A percentile compares a stretch with the other conserved stretches of the same genome.
These are phyloP conservation scores for Drosophila guanche DNA, from an alignment of 1,140 invertebrate species.

Conservation along the genomic window DNA sequence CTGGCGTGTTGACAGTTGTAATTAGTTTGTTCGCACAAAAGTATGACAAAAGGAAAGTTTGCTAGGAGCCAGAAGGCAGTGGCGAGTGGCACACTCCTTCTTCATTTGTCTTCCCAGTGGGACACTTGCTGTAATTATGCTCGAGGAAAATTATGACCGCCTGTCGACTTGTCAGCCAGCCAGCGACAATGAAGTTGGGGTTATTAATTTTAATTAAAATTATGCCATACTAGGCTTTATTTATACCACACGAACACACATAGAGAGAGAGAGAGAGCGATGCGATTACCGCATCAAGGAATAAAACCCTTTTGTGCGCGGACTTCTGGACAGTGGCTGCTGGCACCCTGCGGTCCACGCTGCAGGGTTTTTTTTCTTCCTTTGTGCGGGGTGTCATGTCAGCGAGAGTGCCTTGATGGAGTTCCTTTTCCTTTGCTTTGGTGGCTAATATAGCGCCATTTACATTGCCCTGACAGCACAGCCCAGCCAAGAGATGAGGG, in stretches of 20 bases:
- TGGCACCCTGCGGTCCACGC: not conserved
- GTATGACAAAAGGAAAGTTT: slow-evolving; percentile 78
- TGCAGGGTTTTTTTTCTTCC: not conserved
- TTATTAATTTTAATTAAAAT: slow-evolving; percentile 82
- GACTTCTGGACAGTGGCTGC: not conserved
- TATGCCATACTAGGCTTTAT: slow-evolving; percentile 66
- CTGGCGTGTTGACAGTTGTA: slow-evolving; percentile 77
- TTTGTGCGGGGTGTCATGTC: slow-evolving; percentile 11
- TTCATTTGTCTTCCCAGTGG: slow-evolving; percentile 15
- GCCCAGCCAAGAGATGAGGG: slow-evolving; percentile 31
- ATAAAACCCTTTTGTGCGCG: slow-evolving; percentile 30
- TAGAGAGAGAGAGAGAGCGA: slow-evolving; percentile 6
- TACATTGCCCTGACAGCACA: slow-evolving; percentile 53
- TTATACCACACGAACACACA: slow-evolving; percentile 13
- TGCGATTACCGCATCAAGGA: slow-evolving; percentile 47
- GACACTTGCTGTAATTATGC: slow-evolving; percentile 69
- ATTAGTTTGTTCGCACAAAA: slow-evolving; percentile 80
- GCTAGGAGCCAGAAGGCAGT: slow-evolving; percentile 14
- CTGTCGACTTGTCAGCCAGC: slow-evolving; percentile 62
- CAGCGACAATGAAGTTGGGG: slow-evolving; percentile 46
- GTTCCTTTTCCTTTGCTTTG: slow-evolving; percentile 39
- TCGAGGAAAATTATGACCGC: slow-evolving; percentile 69
- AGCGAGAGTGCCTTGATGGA: slow-evolving; percentile 43
- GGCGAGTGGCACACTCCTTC: slow-evolving; percentile 9
- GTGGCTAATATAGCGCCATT: slow-evolving; percentile 62